Base-by-base conservation (phyloP, 2,113 vertebrate species). In the Sceloporus tristichus region DNA sequence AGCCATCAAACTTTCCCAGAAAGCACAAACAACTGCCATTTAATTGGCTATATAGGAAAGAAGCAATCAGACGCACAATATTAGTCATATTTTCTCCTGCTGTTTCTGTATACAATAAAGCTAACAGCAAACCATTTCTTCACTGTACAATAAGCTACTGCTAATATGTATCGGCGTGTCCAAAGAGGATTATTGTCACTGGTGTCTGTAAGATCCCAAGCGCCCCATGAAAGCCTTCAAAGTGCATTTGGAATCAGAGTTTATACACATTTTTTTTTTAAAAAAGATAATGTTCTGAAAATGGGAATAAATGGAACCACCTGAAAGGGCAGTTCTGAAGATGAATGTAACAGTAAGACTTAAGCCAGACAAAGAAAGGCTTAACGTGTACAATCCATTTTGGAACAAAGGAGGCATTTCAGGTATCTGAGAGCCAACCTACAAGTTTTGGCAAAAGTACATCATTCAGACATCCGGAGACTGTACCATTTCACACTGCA, bases 21-120 rank as follows among this genome's bases (percentile, higher is more conserved):
- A 95, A 90, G 56, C 85, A 92, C 87, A 90, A 94, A 93, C 78
- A 94, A 91, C n/a, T 90, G 88, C 59, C 29, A 86, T 78, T 94
- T 92, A 87, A 94, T 81, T 86, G 91, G 82, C 53, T 90, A 70
- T 65, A 89, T 77, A 95, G 91, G 95, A 95, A 91, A 65, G 88
- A 88, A 0, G 9, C 65, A 62, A 85, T 76, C 85, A 89, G 71
- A 87, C 23, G 79, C 87, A 84, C 71, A 92, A 13, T 3, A 84
- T 70, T 86, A 79, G 71, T 10, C 19, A 89, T 85, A 66, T 91
- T 79, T 23, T 90, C 54, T 85, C 11, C 25, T 86, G 78, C 54
- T 85, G 42, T 71, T 87, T 23, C 73, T 3, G 1, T 92, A 66
- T 77, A 77, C 70, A 54, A 0, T 86, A 75, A 88, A 14, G 79